Evolutionary conservation across 2,888 invertebrate species (phyloP).

Genomic region (Empis stercorea): DNA sequence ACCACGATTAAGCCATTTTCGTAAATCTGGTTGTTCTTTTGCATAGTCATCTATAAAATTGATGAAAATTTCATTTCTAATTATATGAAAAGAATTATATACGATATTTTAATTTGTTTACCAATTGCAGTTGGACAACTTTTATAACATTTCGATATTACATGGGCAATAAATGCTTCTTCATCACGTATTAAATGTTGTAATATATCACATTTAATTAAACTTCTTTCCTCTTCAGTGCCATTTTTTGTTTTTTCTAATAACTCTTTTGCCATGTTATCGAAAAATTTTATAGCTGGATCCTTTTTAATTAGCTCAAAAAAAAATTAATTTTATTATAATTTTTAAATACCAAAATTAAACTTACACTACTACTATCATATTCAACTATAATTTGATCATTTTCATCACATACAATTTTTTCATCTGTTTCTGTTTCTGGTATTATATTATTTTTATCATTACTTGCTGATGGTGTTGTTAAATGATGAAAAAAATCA

Average conservation of each 20-base stretch:
- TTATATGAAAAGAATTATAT: no score
- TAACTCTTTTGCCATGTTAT: slow-evolving; percentile 13
- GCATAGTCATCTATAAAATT: background rate
- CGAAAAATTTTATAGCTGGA: slow-evolving; percentile 14
- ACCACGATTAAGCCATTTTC: slow-evolving; percentile 27
- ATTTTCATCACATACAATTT: background rate
- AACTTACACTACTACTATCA: no score
- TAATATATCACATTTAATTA: slow-evolving; percentile 42
- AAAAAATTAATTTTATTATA: no score
- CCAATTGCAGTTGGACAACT: slow-evolving; percentile 15
- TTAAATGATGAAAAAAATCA: background rate
- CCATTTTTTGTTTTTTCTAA: slow-evolving; percentile 7
- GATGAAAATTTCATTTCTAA: background rate
- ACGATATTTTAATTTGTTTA: background rate
- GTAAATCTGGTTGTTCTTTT: slow-evolving; percentile 16
- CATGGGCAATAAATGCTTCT: slow-evolving; percentile 47
- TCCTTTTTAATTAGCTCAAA: slow-evolving; percentile 5
- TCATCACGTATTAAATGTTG: slow-evolving; percentile 53
- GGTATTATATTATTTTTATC: background rate
- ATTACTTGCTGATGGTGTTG: background rate
- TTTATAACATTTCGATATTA: slow-evolving; percentile 14
- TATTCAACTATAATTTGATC: background rate
- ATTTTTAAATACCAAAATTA: no score
- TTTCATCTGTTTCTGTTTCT: background rate
- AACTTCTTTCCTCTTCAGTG: slow-evolving; percentile 20